phyloP scores from a whole-genome alignment of 1,140 invertebrate genomes.

The Sipha flava region DNA sequence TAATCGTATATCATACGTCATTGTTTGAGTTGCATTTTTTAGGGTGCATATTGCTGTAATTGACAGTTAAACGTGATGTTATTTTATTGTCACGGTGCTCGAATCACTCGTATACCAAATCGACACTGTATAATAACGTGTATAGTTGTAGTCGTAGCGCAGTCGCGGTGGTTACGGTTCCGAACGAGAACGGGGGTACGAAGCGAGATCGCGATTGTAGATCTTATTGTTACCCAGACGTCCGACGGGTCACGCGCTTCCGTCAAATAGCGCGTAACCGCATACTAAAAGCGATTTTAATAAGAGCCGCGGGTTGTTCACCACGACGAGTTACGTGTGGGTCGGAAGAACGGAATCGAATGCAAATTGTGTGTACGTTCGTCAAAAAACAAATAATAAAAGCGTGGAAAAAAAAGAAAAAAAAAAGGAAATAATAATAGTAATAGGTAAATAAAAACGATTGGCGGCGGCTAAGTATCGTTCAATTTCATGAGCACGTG shows the following conservation, averaged over 20 bases:
- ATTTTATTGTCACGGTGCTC: background rate
- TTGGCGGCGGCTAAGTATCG: too few relatives aligned
- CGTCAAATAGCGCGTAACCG: conserved; percentile 25
- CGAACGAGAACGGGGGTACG: background rate
- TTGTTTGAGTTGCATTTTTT: background rate
- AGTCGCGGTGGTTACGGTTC: background rate
- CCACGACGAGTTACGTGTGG: background rate
- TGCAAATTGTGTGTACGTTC: background rate
- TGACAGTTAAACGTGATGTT: background rate
- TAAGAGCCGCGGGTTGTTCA: background rate
- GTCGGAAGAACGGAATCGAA: background rate
- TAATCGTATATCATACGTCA: background rate
- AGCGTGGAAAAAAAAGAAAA: background rate
- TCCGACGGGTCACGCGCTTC: conserved; percentile 2
- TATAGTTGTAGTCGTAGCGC: background rate
- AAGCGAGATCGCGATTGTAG: background rate
- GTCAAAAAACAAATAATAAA: background rate
- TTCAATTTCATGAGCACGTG: background rate
- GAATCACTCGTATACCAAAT: too few relatives aligned
- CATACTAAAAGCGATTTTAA: background rate
- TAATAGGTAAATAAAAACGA: background rate
- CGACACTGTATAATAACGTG: background rate
- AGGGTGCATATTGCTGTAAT: background rate
- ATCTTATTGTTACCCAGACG: background rate
- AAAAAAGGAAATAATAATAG: background rate